Percentiles rank a stretch among this genome's conserved stretches.
Conservation (phyloP, 2,888 invertebrate genomes). For the Omphaloscelis lunosa region DNA sequence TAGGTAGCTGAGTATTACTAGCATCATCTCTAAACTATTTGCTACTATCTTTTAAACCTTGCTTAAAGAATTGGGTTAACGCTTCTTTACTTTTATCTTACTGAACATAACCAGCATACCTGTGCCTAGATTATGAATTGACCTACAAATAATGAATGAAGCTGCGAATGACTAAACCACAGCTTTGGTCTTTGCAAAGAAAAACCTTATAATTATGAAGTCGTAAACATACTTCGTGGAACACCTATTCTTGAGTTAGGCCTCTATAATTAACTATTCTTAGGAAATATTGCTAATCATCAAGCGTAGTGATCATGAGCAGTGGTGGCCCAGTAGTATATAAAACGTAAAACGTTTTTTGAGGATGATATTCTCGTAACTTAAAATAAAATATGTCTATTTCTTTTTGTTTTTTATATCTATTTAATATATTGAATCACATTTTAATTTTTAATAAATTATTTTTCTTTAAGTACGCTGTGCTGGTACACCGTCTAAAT, state of each 20-base stretch:
- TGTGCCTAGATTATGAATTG: conserved; percentile 43
- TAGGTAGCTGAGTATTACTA: background rate
- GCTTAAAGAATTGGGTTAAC: conserved; percentile 55
- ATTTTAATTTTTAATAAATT: too few relatives aligned
- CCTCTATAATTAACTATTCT: background rate
- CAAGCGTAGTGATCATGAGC: too few relatives aligned
- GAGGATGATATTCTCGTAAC: too few relatives aligned
- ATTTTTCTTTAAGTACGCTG: too few relatives aligned
- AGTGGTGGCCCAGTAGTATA: too few relatives aligned
- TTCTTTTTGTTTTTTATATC: too few relatives aligned
- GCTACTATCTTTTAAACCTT: conserved; percentile 39
- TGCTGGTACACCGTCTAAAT: too few relatives aligned
- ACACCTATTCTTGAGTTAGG: background rate
- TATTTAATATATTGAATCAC: too few relatives aligned
- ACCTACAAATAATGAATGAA: conserved; percentile 41
- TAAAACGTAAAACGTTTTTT: too few relatives aligned
- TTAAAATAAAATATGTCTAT: too few relatives aligned
- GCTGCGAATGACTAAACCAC: background rate
- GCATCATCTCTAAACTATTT: conserved; percentile 32
- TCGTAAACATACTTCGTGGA: conserved; percentile 7
- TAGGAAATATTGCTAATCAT: too few relatives aligned
- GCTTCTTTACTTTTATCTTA: conserved; percentile 46
- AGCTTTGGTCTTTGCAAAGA: background rate
- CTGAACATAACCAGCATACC: conserved; percentile 20
- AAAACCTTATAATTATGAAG: conserved; percentile 31